Evolutionary conservation across 1,140 invertebrate species (phyloP).

Genomic region (Drosophila tsacasi): DNA sequence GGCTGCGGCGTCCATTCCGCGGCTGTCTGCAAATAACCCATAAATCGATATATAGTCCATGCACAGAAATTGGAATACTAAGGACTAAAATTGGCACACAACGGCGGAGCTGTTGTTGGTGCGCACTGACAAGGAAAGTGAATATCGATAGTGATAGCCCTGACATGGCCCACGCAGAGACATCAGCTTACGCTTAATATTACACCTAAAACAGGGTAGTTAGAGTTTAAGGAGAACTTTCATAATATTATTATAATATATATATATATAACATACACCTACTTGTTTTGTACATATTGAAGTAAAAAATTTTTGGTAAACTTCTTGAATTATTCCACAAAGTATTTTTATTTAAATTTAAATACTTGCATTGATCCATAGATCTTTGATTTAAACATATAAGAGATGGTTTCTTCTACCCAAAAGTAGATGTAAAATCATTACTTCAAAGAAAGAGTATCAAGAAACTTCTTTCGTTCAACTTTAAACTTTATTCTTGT

Average conservation of each 20-base stretch:
- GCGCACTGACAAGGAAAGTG: conserved; percentile 72
- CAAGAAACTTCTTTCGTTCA: background rate
- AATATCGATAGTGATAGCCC: conserved; percentile 61
- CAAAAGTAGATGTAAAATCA: too few species aligned
- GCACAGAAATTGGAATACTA: conserved; percentile 44
- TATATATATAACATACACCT: background rate
- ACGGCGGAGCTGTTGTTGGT: conserved; percentile 27
- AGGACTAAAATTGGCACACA: conserved; percentile 62
- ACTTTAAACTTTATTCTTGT: conserved; percentile 3
- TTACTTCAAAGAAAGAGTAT: background rate
- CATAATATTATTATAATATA: background rate
- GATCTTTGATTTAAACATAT: too few species aligned
- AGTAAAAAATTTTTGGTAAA: too few species aligned
- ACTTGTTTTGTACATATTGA: too few species aligned
- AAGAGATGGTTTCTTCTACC: background rate
- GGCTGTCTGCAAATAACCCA: conserved; percentile 51
- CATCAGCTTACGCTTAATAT: conserved; percentile 42
- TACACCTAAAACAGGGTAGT: background rate
- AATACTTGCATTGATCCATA: background rate
- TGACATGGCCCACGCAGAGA: conserved; percentile 59
- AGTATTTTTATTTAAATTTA: background rate
- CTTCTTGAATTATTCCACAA: too few species aligned
- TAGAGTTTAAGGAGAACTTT: background rate
- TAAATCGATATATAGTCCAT: conserved; percentile 54
- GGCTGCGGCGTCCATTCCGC: conserved; percentile 78